These are phyloP conservation scores for Erpetoichthys calabaricus DNA, from an alignment of 2,797 vertebrate genomes.

Conservation along the genomic window DNA sequence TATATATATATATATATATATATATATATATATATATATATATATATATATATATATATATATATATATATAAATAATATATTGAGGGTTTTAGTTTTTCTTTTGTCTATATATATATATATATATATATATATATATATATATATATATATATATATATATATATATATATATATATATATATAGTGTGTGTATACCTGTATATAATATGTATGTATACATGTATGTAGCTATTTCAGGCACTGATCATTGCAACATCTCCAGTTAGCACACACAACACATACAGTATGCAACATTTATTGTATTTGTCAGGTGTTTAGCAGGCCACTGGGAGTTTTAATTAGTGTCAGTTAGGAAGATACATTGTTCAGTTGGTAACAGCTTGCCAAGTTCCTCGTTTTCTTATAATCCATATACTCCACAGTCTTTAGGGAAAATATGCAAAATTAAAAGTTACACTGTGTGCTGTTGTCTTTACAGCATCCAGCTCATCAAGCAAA, in stretches of 20 bases:
- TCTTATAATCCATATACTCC: conserved; percentile 72
- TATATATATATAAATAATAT: too few species aligned
- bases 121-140: too few species aligned
- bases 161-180: too few species aligned
- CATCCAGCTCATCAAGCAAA: conserved; percentile 74
- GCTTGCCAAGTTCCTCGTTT: conserved; percentile 69
- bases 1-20: background rate
- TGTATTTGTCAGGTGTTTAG: conserved; percentile 77
- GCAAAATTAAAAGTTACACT: conserved; percentile 81
- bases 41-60: too few species aligned
- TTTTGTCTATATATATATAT: background rate
- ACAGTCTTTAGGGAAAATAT: conserved; percentile 66
- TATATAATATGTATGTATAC: background rate
- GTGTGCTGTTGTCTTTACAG: conserved; percentile 75
- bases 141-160: too few species aligned
- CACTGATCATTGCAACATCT: conserved; percentile 30
- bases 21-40: background rate
- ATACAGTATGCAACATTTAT: conserved; percentile 67
- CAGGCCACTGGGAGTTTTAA: conserved; percentile 71
- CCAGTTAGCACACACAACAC: conserved; percentile 43
- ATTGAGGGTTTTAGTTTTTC: too few species aligned
- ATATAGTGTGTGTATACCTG: background rate
- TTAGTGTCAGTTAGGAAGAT: conserved; percentile 79
- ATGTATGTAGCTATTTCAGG: conserved; percentile 11
- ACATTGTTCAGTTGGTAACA: conserved; percentile 67